These are phyloP conservation scores for Silurus glanis DNA, from an alignment of 2,113 vertebrate genomes.

Conservation along the genomic window DNA sequence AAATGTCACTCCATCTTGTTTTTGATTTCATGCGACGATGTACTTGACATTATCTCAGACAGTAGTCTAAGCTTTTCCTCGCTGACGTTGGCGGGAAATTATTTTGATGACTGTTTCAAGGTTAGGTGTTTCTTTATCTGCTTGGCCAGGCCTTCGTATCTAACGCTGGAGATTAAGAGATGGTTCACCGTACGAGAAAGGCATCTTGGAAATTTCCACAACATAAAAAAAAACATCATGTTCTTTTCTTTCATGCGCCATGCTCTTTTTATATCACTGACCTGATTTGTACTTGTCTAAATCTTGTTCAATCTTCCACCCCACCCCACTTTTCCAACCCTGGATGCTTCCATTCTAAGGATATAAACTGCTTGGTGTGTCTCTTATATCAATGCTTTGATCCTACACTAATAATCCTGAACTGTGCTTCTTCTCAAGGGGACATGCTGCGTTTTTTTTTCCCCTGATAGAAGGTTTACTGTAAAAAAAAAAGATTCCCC, in stretches of 20 bases:
- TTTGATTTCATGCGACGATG: constrained; percentile 65
- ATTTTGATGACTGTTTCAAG: constrained; percentile 69
- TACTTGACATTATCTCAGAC: constrained; percentile 69
- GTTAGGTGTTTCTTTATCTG: constrained; percentile 46
- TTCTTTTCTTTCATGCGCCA: constrained; percentile 19
- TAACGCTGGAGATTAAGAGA: constrained; percentile 35
- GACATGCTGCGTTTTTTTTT: constrained; percentile 49
- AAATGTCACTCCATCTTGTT: constrained; percentile 56
- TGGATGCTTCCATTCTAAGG: constrained; percentile 16
- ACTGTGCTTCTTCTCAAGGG: constrained; percentile 47
- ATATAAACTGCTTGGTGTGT: constrained; percentile 28
- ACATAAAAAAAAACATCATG: constrained; percentile 24
- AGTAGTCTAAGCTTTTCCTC: constrained; percentile 72
- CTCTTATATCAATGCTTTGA: constrained; percentile 40
- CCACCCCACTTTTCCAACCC: background rate
- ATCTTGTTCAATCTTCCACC: constrained; percentile 27
- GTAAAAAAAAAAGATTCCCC: constrained; percentile 49
- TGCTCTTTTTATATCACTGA: background rate
- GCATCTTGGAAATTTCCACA: constrained; percentile 29
- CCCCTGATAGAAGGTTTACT: constrained; percentile 35
- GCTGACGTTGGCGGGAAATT: constrained; percentile 66
- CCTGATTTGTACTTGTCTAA: constrained; percentile 18
- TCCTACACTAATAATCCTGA: constrained; percentile 47
- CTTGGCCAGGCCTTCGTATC: constrained; percentile 54
- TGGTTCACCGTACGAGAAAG: constrained; percentile 38